Conservation (phyloP, 2,113 vertebrate species). For the Ciconia maguari region DNA sequence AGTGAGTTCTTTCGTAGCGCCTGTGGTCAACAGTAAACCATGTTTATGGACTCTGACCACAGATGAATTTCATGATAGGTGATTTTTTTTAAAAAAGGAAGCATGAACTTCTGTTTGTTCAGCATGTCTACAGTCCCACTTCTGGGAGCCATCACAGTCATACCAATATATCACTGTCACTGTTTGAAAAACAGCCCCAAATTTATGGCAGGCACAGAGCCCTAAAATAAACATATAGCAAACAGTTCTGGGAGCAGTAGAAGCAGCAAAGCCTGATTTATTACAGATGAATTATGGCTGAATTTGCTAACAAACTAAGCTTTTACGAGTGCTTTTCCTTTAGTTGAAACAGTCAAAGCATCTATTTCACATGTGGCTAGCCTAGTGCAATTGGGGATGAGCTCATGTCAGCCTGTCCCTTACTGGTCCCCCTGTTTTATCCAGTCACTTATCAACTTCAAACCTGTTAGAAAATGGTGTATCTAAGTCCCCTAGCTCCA, state of each 20-base stretch:
- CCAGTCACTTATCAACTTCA: neutral
- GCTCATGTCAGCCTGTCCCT: neutral
- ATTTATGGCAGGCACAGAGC: constrained; percentile 22
- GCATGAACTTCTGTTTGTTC: neutral
- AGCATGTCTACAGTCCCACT: neutral
- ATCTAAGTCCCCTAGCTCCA: neutral
- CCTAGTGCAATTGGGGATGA: neutral
- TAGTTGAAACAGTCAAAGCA: neutral
- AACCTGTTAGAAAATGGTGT: neutral
- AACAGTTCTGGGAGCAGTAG: neutral
- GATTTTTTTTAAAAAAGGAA: neutral
- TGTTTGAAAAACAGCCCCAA: neutral
- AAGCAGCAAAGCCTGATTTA: constrained; percentile 14
- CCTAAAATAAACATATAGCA: constrained; percentile 34
- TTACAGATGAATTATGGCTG: neutral
- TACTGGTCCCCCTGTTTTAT: neutral
- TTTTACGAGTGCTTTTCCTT: neutral
- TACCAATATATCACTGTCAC: neutral
- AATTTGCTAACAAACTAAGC: constrained; percentile 15
- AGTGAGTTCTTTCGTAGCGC: neutral
- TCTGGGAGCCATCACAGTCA: neutral
- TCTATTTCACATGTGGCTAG: neutral
- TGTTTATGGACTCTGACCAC: neutral
- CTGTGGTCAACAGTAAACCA: neutral
- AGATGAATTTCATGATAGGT: neutral